Base-by-base conservation (phyloP, 2,797 vertebrate species). In the Sciurus vulgaris region DNA sequence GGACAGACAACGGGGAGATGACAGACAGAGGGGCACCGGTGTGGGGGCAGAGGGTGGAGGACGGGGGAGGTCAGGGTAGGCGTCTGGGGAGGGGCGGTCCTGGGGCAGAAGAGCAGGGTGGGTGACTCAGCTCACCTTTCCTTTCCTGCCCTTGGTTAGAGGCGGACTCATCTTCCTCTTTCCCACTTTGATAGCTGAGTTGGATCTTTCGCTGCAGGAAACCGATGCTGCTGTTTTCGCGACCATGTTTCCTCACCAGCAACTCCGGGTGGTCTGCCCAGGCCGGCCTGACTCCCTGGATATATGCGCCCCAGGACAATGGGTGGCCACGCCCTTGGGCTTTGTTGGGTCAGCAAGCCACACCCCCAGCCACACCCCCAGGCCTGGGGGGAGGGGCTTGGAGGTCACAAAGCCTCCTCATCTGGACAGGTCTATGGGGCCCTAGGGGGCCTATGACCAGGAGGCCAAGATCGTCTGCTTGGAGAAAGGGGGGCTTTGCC, bases 121-220 rank as follows among this genome's bases (percentile, higher is more conserved):
- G 38, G 38, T 38, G 12, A 20, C 56, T 59, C 56, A 24, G 56
- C 63, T 65, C 63, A 65, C 63, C 63, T 65, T 65, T 28, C 28
- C 10, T 11, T 14, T 33, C 28, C 14, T 65, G 63, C 11, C 3
- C 63, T 13, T 65, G 28, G 63, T 12, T 33, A 1, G 28, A 13
- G 1, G 12, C 11, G 12, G 3, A 12, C 51, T 6, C 17, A 3
- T 28, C 63, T 17, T 67, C 63, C 30, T 67, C 3, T 12, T 33
- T 9, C 22, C 59, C 24, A 18, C 22, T 26, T 11, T 61, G 24
- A 8, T 26, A 7, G 3, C 9, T 1, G 59, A 26, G 24, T 10
- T 77, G 9, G 4, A 33, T 4, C n/a, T 11, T 4, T 0, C 30
- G 9, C 47, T 11, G 3, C 14, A 15, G 1, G 17, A 13, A 20